These are phyloP conservation scores for Bradypus variegatus DNA, from an alignment of 2,797 vertebrate genomes.

Conservation along the genomic window DNA sequence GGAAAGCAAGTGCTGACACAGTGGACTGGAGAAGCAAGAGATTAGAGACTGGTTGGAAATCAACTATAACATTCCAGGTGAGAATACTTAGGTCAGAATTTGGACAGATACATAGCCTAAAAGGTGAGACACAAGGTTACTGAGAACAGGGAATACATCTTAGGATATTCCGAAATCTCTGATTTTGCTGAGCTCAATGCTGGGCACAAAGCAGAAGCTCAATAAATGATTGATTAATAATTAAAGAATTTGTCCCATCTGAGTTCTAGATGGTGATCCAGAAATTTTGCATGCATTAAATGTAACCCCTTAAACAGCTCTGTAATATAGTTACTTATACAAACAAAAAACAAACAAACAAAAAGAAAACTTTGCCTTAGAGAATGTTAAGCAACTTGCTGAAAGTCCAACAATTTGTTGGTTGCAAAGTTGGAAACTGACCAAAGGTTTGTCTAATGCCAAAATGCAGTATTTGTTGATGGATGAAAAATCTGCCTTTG, in stretches of 20 bases:
- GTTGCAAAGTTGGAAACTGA: background rate
- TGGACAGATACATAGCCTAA: background rate
- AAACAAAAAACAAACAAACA: background rate
- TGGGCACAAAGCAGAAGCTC: background rate
- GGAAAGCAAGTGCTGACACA: background rate
- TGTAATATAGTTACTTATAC: background rate
- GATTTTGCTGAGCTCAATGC: background rate
- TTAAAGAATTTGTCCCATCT: background rate
- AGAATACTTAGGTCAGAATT: background rate
- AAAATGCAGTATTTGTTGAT: background rate
- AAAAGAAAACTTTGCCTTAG: background rate
- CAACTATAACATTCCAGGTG: background rate
- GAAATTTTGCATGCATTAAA: background rate
- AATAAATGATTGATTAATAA: background rate
- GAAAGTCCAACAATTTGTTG: background rate
- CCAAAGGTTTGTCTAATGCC: background rate
- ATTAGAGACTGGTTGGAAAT: background rate
- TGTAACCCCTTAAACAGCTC: background rate
- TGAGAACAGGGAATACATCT: background rate
- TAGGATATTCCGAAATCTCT: background rate
- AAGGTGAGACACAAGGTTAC: background rate
- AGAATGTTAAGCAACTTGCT: background rate
- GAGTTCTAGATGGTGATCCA: background rate
- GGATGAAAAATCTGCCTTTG: background rate
- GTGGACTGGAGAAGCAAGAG: background rate